Conservation (phyloP, 2,113 vertebrate species). For the Dicentrarchus labrax region DNA sequence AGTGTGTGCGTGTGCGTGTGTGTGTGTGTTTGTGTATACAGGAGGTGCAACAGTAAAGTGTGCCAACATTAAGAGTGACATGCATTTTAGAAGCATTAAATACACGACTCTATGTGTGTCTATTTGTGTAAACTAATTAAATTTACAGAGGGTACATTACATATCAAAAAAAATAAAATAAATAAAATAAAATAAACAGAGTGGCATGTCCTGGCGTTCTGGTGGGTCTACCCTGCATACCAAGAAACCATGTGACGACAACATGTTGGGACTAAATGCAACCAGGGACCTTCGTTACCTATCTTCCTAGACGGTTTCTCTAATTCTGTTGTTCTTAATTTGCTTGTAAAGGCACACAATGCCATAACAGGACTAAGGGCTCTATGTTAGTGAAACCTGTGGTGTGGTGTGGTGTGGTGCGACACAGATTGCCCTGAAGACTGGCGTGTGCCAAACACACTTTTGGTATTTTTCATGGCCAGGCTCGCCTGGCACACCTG, state of each 20-base stretch:
- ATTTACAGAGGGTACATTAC: neutral
- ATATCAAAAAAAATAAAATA: too few relatives aligned
- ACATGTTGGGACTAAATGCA: neutral
- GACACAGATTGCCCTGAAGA: neutral
- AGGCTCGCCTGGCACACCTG: neutral
- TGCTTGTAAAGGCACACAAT: neutral
- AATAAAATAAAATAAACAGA: neutral
- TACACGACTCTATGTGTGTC: neutral
- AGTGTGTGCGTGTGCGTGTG: constrained; percentile 1
- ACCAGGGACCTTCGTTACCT: neutral
- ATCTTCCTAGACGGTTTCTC: neutral
- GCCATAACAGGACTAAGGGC: neutral
- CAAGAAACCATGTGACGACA: neutral
- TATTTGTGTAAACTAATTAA: constrained; percentile 25
- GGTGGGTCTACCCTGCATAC: neutral
- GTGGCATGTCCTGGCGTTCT: neutral
- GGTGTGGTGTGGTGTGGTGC: neutral
- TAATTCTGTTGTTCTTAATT: neutral
- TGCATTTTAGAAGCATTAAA: neutral
- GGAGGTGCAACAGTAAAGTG: neutral
- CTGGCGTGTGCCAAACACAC: neutral
- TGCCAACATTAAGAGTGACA: constrained; percentile 17
- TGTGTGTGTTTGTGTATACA: neutral
- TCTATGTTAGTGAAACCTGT: neutral
- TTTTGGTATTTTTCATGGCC: neutral